These are phyloP conservation scores for Sabatieria punctata DNA, from an alignment of 2,888 invertebrate genomes.

Conservation along the genomic window DNA sequence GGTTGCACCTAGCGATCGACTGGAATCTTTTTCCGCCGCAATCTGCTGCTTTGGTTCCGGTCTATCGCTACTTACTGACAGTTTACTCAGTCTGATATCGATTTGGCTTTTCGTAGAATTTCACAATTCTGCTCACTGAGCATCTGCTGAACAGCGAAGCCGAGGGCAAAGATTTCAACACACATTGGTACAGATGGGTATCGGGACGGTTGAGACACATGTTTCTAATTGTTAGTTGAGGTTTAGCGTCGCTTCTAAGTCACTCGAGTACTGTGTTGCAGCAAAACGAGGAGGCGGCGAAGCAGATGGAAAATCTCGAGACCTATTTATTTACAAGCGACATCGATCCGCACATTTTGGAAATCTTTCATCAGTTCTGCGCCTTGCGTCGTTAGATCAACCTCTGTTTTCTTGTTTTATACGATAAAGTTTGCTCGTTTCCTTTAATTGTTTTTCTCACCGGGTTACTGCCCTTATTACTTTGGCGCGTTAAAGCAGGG, in stretches of 20 bases:
- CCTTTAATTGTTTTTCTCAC: no score
- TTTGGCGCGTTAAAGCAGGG: no score
- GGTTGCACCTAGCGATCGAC: no score
- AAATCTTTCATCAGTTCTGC: slow-evolving; percentile 92
- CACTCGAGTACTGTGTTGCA: slow-evolving; percentile 38
- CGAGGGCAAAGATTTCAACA: slow-evolving; percentile 76
- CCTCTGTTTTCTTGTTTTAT: no score
- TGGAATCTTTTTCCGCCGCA: no score
- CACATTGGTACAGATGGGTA: slow-evolving; percentile 89
- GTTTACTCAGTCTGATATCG: no score
- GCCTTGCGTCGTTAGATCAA: slow-evolving; percentile 52
- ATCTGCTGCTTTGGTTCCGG: no score
- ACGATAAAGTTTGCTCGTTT: no score
- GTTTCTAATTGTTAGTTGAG: slow-evolving; percentile 59
- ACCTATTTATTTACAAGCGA: slow-evolving; percentile 88
- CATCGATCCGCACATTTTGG: slow-evolving; percentile 80
- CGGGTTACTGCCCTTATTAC: no score
- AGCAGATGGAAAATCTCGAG: slow-evolving; percentile 83
- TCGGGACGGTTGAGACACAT: slow-evolving; percentile 83
- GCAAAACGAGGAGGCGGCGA: slow-evolving; percentile 94
- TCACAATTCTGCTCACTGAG: slow-evolving; percentile 92
- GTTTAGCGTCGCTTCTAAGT: not conserved
- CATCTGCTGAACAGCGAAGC: slow-evolving; percentile 83
- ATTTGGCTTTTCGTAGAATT: slow-evolving; percentile 45
- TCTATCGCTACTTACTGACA: no score